Evolutionary conservation across 2,797 vertebrate species (phyloP).

Genomic region (Otolemur crassicaudatus): DNA sequence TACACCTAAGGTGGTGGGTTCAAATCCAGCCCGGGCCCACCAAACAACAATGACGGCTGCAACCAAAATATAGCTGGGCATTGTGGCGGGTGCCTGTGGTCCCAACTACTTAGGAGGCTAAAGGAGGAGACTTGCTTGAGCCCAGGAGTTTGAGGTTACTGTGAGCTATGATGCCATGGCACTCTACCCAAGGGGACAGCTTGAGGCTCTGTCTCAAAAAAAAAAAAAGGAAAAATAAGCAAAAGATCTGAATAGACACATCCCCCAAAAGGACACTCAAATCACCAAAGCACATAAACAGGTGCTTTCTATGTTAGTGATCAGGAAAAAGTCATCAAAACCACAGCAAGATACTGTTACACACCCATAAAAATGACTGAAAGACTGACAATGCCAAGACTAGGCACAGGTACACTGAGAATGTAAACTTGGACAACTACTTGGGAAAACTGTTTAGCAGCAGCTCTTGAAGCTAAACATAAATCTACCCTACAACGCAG

Average conservation of each 20-base stretch:
- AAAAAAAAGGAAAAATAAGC: neutral
- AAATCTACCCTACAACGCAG: neutral
- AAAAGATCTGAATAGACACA: neutral
- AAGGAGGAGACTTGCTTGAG: no score
- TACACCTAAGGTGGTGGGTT: no score
- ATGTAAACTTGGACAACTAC: neutral
- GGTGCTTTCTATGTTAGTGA: neutral
- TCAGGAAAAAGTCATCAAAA: slow-evolving; percentile 1
- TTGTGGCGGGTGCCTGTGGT: no score
- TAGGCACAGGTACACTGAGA: neutral
- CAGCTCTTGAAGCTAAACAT: neutral
- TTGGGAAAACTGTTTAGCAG: neutral
- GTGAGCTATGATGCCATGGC: no score
- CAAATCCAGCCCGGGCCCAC: no score
- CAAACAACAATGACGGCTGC: no score
- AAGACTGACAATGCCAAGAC: neutral
- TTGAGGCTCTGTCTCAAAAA: no score
- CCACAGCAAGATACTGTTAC: neutral
- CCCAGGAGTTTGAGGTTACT: no score
- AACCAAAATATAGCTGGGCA: no score
- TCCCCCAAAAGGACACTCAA: neutral
- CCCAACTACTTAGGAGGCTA: no score
- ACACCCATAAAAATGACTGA: neutral
- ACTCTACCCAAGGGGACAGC: no score
- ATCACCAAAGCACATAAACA: neutral